Conservation (phyloP, 2,888 invertebrate genomes). For the Theretra japonica region DNA sequence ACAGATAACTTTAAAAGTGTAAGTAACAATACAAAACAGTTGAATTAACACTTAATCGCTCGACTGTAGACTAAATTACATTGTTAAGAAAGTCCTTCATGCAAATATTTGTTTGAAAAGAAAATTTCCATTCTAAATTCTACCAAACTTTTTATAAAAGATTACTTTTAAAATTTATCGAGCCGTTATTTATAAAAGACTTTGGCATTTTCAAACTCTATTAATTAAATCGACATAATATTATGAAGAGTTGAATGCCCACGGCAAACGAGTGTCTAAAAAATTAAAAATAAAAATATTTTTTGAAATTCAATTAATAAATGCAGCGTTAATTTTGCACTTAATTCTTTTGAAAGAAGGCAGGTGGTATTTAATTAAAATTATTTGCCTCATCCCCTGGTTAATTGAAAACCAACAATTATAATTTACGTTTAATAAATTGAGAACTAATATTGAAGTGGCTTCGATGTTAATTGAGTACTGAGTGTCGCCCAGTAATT, state of each 20-base stretch:
- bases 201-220: not conserved
- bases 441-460: not conserved
- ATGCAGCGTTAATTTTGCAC: not conserved
- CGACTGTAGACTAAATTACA: too few relatives aligned
- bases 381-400: not conserved
- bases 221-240: not conserved
- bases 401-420: slow-evolving; percentile 2
- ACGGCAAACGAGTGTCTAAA: not conserved
- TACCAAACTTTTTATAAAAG: too few relatives aligned
- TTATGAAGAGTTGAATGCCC: not conserved
- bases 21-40: not conserved
- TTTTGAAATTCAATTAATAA: not conserved
- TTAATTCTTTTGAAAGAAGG: slow-evolving; percentile 3
- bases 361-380: not conserved
- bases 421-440: not conserved
- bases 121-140: too few relatives aligned
- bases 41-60: not conserved
- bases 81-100: too few relatives aligned
- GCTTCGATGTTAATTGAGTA: not conserved
- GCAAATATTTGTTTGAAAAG: too few relatives aligned
- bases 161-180: too few relatives aligned
- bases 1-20: too few relatives aligned
- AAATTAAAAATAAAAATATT: not conserved
- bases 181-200: not conserved
- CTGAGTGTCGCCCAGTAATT: not conserved